phyloP scores from a whole-genome alignment of 2,113 vertebrate genomes.

The Numenius arquata region DNA sequence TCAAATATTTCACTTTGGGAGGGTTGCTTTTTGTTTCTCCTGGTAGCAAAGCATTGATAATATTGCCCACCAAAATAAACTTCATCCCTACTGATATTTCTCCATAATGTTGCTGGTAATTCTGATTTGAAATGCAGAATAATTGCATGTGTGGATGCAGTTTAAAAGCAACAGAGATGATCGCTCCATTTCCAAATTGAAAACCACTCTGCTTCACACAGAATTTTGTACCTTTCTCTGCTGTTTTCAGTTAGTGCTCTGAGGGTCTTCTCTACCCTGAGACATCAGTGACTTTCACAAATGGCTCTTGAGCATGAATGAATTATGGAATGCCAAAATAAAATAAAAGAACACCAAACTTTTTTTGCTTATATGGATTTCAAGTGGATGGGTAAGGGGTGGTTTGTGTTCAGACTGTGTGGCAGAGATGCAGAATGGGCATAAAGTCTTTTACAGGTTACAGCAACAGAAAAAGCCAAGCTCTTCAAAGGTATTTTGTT shows the following conservation, averaged over 20 bases:
- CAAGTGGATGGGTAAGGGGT: background rate
- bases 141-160: background rate
- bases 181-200: background rate
- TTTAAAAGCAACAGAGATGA: background rate
- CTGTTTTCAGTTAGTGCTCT: background rate
- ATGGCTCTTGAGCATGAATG: background rate
- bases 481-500: background rate
- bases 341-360: background rate
- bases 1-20: background rate
- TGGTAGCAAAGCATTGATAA: background rate
- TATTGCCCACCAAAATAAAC: background rate
- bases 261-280: background rate
- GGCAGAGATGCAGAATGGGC: background rate
- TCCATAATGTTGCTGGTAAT: background rate
- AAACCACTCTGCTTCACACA: background rate
- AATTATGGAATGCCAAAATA: background rate
- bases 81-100: rapidly evolving
- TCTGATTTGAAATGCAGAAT: background rate
- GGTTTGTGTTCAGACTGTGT: background rate
- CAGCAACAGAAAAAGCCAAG: background rate
- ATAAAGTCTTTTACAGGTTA: background rate
- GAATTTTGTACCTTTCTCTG: background rate
- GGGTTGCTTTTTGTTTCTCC: background rate
- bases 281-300: background rate
- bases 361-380: background rate